Evolutionary conservation across 2,113 vertebrate species (phyloP).

Genomic region (Poeciliopsis occidentalis): DNA sequence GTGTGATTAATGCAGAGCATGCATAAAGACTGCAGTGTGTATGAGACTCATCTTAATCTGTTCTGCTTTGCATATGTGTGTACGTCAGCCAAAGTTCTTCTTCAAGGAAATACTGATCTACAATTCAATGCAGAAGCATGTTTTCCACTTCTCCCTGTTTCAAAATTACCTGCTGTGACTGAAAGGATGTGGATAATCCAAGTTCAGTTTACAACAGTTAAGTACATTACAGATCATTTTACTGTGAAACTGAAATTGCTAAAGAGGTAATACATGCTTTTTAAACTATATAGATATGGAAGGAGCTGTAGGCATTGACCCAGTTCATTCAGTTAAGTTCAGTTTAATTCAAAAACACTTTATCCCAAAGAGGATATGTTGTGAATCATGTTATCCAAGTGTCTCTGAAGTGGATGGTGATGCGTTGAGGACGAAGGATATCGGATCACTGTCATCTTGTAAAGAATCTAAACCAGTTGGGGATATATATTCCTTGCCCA

Average conservation of each 20-base stretch:
- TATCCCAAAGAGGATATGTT: no score
- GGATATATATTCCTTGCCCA: no score
- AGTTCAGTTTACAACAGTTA: background rate
- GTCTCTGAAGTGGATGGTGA: no score
- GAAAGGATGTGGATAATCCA: background rate
- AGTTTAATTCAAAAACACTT: no score
- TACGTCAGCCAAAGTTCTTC: constrained; percentile 12
- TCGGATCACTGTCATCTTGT: no score
- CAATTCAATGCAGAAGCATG: constrained; percentile 10
- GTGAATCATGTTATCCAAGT: no score
- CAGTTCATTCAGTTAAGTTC: no score
- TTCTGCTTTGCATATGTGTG: constrained; percentile 18
- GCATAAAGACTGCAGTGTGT: constrained; percentile 4
- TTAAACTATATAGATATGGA: background rate
- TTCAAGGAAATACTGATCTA: constrained; percentile 15
- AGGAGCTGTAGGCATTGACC: background rate
- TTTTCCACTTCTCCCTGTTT: background rate
- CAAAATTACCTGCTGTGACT: background rate
- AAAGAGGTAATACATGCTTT: no score
- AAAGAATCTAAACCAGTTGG: no score
- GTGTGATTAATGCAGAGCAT: constrained; percentile 20
- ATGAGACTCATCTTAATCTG: constrained; percentile 19
- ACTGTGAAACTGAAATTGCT: background rate
- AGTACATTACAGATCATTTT: background rate
- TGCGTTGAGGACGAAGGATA: no score